A percentile compares a stretch with the other conserved stretches of the same genome.
Conservation (phyloP, 2,888 invertebrate species). For the Muscina levida region DNA sequence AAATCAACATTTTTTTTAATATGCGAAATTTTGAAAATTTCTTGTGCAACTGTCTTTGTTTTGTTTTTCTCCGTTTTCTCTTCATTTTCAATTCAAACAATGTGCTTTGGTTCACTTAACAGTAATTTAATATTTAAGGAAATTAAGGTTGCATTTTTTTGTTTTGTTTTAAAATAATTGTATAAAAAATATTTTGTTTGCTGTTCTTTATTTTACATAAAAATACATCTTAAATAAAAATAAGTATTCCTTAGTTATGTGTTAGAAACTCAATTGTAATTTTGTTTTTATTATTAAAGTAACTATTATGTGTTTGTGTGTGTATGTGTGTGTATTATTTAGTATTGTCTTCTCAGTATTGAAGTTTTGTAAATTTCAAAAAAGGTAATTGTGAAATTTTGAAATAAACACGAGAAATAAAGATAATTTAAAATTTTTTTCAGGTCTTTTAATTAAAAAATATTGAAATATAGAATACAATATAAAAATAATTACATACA, state of each 20-base stretch:
- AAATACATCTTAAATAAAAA: conserved; percentile 19
- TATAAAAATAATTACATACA: conserved; percentile 4
- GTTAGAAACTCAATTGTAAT: conserved; percentile 61
- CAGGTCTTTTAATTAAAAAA: no score
- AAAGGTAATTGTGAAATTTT: no score
- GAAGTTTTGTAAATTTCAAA: conserved; percentile 25
- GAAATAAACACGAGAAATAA: no score
- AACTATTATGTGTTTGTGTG: conserved; percentile 46
- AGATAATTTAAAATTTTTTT: no score
- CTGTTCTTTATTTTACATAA: conserved; percentile 2
- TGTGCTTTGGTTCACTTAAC: conserved; percentile 22
- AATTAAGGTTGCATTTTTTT: not conserved
- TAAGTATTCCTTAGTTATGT: conserved; percentile 41
- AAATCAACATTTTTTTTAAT: conserved; percentile 17
- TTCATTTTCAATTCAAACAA: conserved; percentile 40
- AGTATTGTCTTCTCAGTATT: conserved; percentile 61
- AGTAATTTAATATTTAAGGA: conserved; percentile 16
- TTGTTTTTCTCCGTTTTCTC: not conserved
- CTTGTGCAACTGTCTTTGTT: conserved; percentile 31
- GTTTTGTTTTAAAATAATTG: conserved; percentile 4
- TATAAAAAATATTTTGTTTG: conserved; percentile 23
- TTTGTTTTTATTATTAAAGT: conserved; percentile 51
- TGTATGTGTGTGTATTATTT: conserved; percentile 19
- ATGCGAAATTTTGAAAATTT: conserved; percentile 35
- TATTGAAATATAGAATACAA: not conserved